Percentiles rank a stretch among this genome's conserved stretches.
Conservation (phyloP, 1,140 invertebrate species). For the Tetramorium parvispinum region DNA sequence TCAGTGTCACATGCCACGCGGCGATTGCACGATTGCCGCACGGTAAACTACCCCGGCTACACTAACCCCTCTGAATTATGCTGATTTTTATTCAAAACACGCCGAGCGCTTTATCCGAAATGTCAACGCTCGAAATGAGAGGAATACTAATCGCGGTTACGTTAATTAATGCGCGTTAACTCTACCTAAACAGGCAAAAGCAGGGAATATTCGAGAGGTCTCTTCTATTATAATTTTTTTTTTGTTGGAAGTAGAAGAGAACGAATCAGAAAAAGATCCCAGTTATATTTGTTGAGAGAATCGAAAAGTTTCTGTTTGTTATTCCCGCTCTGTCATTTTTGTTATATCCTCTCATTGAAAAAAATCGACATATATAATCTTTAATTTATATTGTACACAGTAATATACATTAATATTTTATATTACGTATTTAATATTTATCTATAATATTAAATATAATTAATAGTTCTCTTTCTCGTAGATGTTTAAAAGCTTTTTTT, state of each 20-base stretch:
- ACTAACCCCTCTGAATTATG: constrained; percentile 4
- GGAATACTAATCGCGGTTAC: constrained; percentile 18
- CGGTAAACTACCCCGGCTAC: neutral
- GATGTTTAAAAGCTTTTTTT: neutral
- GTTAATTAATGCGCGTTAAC: constrained; percentile 29
- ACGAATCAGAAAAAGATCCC: neutral
- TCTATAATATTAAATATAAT: neutral
- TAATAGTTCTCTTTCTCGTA: neutral
- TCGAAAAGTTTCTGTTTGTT: neutral
- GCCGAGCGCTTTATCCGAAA: constrained; percentile 14
- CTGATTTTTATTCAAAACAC: constrained; percentile 45
- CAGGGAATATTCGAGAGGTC: neutral
- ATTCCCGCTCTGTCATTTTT: no score
- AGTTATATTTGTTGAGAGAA: neutral
- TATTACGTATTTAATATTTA: neutral
- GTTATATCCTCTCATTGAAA: neutral
- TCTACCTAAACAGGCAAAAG: neutral
- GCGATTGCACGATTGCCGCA: neutral
- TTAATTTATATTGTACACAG: neutral
- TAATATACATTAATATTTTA: neutral
- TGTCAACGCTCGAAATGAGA: constrained; percentile 21
- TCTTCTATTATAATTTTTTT: neutral
- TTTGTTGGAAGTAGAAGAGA: neutral
- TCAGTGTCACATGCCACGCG: constrained; percentile 60
- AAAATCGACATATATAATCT: neutral